Evolutionary conservation across 2,113 vertebrate species (phyloP), one percentile per base, ranked within the genome.

Genomic region (Periophthalmus modestus): DNA sequence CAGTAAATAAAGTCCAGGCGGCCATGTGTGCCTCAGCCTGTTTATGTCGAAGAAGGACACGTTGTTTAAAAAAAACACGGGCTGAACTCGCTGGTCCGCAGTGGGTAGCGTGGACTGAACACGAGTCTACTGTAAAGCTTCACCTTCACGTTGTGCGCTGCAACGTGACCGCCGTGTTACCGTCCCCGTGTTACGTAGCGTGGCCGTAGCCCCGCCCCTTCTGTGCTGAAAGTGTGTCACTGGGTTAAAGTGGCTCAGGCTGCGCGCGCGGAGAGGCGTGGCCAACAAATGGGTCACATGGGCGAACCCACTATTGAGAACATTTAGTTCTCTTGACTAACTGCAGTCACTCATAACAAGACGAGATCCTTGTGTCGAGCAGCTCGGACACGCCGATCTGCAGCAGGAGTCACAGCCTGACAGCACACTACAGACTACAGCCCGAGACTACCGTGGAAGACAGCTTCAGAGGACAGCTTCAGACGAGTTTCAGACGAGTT

Each of bases 161-260:
- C 90, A 92, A 92, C 91, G 91, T 92, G 91, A 92, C 71, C 48
- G 68, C 81, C 0, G 19, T 46, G 69, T 52, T 43, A 70, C 36
- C 79, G 80, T 0, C 24, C 33, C 71, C 62, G 33, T 43, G 62
- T 82, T 86, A 85, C 88, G 85, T 81, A 65, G 43, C 46, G 18
- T 2, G 23, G 36, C 62, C 62, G 11, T 57, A 52, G 77, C 83
- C 63, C 90, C 83, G 77, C 87, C 89, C 82, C 61, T 78, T 59
- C 19, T 34, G 78, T 78, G 50, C 73, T 77, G 76, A 92, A 95
- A 94, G 82, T 94, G 93, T 95, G 95, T 95, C 94, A 95, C 94
- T 95, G 93, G 94, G 94, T 95, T 94, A 94, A 91, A 88, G 84
- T 88, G 87, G 86, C 86, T 82, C 80, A 58, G 69, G 71, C 70